A percentile compares a stretch with the other conserved stretches of the same genome.
Conservation (phyloP, 2,113 vertebrate species). For the Urocynchramus pylzowi region DNA sequence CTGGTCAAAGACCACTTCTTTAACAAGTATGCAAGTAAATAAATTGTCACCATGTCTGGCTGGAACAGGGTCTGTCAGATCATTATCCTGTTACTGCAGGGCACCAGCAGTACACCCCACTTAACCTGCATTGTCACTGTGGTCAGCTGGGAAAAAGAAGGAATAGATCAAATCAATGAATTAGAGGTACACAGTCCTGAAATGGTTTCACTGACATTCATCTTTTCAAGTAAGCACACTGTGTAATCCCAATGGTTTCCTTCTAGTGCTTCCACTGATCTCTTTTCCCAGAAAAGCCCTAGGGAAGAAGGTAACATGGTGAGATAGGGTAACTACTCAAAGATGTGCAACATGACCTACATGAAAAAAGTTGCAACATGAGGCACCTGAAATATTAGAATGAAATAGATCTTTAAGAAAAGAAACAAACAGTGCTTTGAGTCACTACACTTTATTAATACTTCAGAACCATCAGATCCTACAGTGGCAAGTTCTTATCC, state of each 20-base stretch:
- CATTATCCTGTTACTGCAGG: background rate
- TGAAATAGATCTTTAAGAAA: background rate
- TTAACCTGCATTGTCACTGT: background rate
- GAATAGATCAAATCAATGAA: background rate
- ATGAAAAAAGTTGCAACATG: background rate
- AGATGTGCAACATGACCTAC: background rate
- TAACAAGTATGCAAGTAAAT: background rate
- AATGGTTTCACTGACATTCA: background rate
- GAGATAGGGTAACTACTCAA: background rate
- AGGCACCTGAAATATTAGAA: background rate
- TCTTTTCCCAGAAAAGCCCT: background rate
- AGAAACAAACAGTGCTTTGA: background rate
- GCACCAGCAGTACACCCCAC: background rate
- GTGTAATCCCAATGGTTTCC: background rate
- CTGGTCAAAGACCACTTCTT: background rate
- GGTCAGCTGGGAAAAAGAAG: background rate
- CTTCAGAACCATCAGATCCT: slow-evolving; percentile 36
- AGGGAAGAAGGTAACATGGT: background rate
- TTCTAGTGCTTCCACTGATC: background rate
- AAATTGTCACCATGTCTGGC: background rate
- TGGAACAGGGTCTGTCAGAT: background rate
- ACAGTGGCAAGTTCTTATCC: background rate
- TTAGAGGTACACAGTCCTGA: background rate
- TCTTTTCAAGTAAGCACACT: background rate
- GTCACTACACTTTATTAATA: slow-evolving; percentile 60